These are phyloP conservation scores for Agrochola litura DNA, from an alignment of 2,888 invertebrate genomes.

Conservation along the genomic window DNA sequence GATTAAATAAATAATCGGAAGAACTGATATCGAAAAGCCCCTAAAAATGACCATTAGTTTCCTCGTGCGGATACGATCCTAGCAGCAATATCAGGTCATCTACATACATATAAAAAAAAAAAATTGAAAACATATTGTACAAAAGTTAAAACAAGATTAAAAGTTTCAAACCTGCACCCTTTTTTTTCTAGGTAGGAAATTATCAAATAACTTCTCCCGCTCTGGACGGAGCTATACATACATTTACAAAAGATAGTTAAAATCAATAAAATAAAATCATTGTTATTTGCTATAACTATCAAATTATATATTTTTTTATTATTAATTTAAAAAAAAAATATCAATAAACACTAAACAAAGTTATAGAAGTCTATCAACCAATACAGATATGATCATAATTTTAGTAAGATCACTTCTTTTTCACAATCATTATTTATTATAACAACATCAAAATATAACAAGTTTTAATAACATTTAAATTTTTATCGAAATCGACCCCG, in stretches of 20 bases:
- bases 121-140: not conserved
- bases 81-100: not conserved
- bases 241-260: not conserved
- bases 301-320: too few species aligned
- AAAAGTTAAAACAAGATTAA: not conserved
- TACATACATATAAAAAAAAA: too few species aligned
- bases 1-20: not conserved
- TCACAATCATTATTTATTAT: not conserved
- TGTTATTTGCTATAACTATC: too few species aligned
- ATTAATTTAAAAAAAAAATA: too few species aligned
- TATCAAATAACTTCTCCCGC: too few species aligned
- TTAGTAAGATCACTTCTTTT: not conserved
- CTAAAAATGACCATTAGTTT: not conserved
- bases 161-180: too few species aligned
- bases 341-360: not conserved
- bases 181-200: too few species aligned
- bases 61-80: not conserved
- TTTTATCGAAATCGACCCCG: not conserved
- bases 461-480: too few species aligned
- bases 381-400: not conserved
- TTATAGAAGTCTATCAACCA: not conserved
- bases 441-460: not conserved
- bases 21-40: not conserved
- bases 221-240: too few species aligned
- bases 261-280: not conserved